Percentiles rank a stretch among this genome's conserved stretches.
These are phyloP conservation scores for Carassius carassius DNA, from an alignment of 2,113 vertebrate species.

Conservation along the genomic window DNA sequence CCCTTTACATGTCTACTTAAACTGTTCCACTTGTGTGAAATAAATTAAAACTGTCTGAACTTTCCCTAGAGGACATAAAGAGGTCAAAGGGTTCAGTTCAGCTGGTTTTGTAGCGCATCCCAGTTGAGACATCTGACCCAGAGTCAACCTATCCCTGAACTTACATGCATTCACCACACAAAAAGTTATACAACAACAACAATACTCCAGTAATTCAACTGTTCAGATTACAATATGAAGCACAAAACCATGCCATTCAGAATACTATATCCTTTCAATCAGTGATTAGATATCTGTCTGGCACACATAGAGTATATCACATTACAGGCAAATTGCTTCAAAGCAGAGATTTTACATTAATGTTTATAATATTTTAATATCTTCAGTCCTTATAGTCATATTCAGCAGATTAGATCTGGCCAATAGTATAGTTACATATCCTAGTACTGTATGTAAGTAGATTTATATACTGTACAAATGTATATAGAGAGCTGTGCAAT, in stretches of 20 bases:
- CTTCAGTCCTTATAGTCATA: too few species aligned
- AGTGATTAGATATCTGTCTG: not conserved
- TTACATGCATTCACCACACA: not conserved
- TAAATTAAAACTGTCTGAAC: not conserved
- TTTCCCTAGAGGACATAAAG: not conserved
- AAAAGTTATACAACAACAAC: slow-evolving; percentile 19
- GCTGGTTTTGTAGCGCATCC: not conserved
- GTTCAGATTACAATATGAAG: not conserved
- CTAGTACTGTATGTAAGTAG: too few species aligned
- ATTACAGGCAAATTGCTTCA: not conserved
- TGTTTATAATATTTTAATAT: not conserved
- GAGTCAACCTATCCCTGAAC: not conserved
- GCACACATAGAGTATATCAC: not conserved
- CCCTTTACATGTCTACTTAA: not conserved
- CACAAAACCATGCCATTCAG: not conserved
- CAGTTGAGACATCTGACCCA: slow-evolving; percentile 12
- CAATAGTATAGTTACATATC: too few species aligned
- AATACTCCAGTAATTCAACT: not conserved
- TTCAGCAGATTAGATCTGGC: too few species aligned
- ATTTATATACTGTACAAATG: too few species aligned
- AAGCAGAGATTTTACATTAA: not conserved
- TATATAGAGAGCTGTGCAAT: not conserved
- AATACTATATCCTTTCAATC: not conserved
- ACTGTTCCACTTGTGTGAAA: not conserved
- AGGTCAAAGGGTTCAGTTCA: not conserved